A percentile compares a stretch with the other conserved stretches of the same genome.
phyloP scores from a whole-genome alignment of 2,797 vertebrate genomes.

The Pterois miles region DNA sequence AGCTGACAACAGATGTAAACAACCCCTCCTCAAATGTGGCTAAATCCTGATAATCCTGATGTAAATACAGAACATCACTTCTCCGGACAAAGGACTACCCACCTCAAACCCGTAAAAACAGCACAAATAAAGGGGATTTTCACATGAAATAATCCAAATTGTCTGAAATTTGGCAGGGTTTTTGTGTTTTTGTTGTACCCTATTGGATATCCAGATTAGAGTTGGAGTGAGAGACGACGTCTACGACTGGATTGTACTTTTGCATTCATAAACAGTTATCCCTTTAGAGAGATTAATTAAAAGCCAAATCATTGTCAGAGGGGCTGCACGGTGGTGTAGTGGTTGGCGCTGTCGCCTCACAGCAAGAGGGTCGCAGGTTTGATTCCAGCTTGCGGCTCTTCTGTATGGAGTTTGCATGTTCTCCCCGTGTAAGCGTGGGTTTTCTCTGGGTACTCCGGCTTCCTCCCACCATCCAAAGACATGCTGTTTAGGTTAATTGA shows the following conservation, averaged over 20 bases:
- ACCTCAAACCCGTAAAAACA: background rate
- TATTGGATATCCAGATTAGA: too few species aligned
- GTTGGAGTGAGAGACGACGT: background rate
- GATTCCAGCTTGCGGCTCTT: too few species aligned
- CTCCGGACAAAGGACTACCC: background rate
- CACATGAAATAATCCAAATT: background rate
- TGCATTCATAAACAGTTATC: background rate
- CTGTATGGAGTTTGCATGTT: too few species aligned
- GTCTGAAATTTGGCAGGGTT: background rate
- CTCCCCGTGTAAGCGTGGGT: too few species aligned
- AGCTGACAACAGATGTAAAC: background rate
- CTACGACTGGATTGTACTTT: background rate
- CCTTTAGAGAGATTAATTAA: background rate
- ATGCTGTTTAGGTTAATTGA: too few species aligned
- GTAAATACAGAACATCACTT: background rate
- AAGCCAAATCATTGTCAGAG: background rate
- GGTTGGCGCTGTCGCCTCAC: too few species aligned
- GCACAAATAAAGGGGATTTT: background rate
- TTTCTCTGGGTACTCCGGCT: too few species aligned
- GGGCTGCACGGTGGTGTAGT: too few species aligned
- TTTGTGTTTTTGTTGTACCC: background rate
- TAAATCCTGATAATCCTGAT: background rate
- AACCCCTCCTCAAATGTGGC: background rate
- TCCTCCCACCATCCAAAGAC: too few species aligned
- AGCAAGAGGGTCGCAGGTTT: too few species aligned